Percentiles rank a stretch among this genome's conserved stretches.
phyloP scores from a whole-genome alignment of 2,113 vertebrate genomes.

The Sturnira hondurensis region DNA sequence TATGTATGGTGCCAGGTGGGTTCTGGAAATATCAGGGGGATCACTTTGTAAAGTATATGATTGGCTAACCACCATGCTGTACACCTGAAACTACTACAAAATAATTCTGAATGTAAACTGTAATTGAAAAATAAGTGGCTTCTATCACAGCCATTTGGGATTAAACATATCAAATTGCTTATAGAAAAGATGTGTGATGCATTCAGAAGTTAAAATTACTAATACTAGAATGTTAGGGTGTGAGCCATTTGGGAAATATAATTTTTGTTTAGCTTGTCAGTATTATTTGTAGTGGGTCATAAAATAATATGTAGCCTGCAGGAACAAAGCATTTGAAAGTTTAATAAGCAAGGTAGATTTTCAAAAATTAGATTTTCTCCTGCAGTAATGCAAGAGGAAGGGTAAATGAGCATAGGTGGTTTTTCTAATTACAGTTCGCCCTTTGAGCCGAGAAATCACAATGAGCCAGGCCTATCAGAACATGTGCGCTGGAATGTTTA shows the following conservation, averaged over 20 bases:
- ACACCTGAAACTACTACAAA: neutral
- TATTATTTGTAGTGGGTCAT: neutral
- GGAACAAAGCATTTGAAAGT: neutral
- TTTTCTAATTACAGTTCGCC: constrained; percentile 86
- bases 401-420: neutral
- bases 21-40: neutral
- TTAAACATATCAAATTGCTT: neutral
- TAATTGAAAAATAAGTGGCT: neutral
- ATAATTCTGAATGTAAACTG: neutral
- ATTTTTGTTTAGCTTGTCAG: neutral
- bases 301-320: constrained; percentile 12
- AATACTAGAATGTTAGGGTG: neutral
- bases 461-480: constrained; percentile 99
- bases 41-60: neutral
- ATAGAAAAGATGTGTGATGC: neutral
- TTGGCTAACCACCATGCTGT: neutral
- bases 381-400: neutral
- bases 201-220: constrained; percentile 28
- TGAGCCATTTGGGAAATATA: neutral
- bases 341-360: neutral
- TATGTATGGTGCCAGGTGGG: neutral
- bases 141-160: neutral
- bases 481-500: constrained; percentile 99
- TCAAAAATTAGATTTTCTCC: neutral
- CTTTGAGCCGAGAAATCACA: constrained; percentile 96